Evolutionary conservation across 2,113 vertebrate species (phyloP).

Genomic region (Callithrix jacchus): DNA sequence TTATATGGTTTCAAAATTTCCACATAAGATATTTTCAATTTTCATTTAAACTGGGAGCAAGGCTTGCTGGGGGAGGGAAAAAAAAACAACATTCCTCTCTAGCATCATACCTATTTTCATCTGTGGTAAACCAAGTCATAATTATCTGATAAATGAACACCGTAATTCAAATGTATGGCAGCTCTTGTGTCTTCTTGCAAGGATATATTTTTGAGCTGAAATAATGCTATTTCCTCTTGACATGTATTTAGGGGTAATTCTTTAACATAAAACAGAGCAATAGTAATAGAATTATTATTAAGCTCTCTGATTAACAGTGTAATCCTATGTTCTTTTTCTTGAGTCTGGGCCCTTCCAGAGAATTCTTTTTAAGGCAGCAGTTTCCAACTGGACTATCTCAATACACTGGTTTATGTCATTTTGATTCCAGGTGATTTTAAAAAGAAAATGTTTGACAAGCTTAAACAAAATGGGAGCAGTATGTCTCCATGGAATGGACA

Average conservation of each 20-base stretch:
- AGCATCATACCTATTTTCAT: conserved; percentile 33
- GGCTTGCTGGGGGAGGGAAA: neutral
- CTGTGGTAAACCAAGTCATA: neutral
- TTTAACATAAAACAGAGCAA: neutral
- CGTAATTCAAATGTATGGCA: conserved; percentile 13
- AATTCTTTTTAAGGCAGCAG: neutral
- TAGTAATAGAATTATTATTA: neutral
- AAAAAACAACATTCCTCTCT: neutral
- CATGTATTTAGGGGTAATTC: neutral
- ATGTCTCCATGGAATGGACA: neutral
- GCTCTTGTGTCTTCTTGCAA: neutral
- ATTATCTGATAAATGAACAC: conserved; percentile 16
- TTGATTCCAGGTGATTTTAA: neutral
- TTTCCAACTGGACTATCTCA: neutral
- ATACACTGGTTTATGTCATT: neutral
- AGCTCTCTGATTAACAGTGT: neutral
- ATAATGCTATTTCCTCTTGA: conserved; percentile 8
- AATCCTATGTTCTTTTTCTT: neutral
- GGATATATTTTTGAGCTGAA: neutral
- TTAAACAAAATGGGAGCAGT: neutral
- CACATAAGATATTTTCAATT: neutral
- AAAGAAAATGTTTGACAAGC: neutral
- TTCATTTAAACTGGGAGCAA: neutral
- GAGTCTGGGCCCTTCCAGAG: neutral
- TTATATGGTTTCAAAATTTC: neutral